phyloP scores from a whole-genome alignment of 2,113 vertebrate species.

The Siniperca chuatsi region DNA sequence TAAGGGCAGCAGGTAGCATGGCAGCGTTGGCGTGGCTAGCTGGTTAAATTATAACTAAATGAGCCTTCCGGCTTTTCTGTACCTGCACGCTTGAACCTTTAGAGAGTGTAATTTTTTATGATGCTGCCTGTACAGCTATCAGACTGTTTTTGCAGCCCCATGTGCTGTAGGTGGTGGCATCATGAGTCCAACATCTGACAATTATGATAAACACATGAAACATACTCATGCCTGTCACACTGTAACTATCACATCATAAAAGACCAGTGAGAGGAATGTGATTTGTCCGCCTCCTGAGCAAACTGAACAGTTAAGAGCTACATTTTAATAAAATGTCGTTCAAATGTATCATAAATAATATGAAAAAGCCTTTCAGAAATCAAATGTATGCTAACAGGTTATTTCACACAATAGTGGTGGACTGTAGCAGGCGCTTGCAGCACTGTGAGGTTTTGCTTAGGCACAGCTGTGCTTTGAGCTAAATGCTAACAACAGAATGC shows the following conservation, averaged over 20 bases:
- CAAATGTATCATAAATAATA: not conserved
- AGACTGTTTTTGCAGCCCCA: not conserved
- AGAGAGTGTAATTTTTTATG: conserved; percentile 26
- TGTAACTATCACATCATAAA: not conserved
- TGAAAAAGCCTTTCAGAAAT: too few relatives aligned
- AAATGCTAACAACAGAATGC: too few relatives aligned
- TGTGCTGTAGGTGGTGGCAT: not conserved
- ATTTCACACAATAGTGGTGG: not conserved
- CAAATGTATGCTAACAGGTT: not conserved
- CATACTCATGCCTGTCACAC: not conserved
- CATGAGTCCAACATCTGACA: not conserved
- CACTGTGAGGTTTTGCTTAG: too few relatives aligned
- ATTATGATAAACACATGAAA: not conserved
- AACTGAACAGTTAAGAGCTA: not conserved
- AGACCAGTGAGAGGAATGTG: not conserved
- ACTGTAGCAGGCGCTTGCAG: not conserved
- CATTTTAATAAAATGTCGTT: not conserved
- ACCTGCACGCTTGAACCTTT: conserved; percentile 26
- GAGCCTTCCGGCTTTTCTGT: conserved; percentile 20
- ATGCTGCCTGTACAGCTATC: not conserved
- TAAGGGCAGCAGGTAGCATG: not conserved
- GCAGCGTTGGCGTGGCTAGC: conserved; percentile 20
- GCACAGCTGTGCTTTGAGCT: too few relatives aligned
- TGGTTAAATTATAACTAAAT: conserved; percentile 72
- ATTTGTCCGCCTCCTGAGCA: not conserved